Evolutionary conservation across 2,888 invertebrate species (phyloP), one percentile per base, ranked within the genome.

Genomic region (Scaptomyza parva): DNA sequence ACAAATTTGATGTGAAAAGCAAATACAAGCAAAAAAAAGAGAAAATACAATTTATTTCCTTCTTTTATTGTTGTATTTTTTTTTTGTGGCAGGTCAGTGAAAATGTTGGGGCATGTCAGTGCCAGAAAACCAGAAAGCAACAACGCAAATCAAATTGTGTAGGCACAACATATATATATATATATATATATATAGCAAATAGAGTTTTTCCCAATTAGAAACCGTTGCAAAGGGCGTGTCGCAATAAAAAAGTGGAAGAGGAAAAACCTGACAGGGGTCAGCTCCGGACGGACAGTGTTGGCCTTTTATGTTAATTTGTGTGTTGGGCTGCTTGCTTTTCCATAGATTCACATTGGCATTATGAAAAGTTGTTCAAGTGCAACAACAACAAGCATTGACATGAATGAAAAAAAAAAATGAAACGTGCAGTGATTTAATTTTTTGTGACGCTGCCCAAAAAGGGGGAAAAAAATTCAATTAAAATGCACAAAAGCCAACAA

Each of bases 361-460:
- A 78, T 82, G 78, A 52, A 84, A 86, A 82, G 51, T 78, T 84
- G 76, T 78, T 83, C 70, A 76, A 83, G 85, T 87, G 82, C 82
- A 83, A 63, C 80, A 58, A n/a, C 43, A 61, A 41, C 61, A 67
- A 39, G 39, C 26, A 37, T 37, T 22, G 52, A 17, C 40, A 22
- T 20, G 35, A 35, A n/a, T n/a, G n/a, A 35, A 14, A 35, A 7
- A 24, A 28, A 39, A 44, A 60, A 57, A 51, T 62, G 52, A 67
- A 66, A 84, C 85, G 78, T 82, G 88, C 79, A 52, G 72, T 73
- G 83, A 84, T 88, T 84, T 88, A 86, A 86, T 86, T 86, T 78
- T 82, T 61, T 77, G 71, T 75, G 85, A 72, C 74, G 78, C 48
- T 67, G 57, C 51, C 43, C 30, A 65, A 70, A 66, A 54, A 63